A percentile compares a stretch with the other conserved stretches of the same genome.
Evolutionary conservation across 2,113 vertebrate species (phyloP).

Genomic region (Notechis scutatus): DNA sequence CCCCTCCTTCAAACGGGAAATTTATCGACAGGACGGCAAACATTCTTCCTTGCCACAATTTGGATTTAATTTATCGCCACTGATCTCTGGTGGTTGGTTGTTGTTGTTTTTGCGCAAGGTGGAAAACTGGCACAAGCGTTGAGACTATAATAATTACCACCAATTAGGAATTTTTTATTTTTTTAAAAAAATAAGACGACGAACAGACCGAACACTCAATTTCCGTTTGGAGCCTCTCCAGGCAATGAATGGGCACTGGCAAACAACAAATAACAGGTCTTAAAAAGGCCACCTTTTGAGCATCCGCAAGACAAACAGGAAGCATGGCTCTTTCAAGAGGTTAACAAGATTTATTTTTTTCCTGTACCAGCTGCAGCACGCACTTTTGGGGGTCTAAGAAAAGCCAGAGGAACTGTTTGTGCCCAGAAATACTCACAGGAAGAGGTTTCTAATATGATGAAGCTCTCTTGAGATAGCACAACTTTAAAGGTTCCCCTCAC

Average conservation of each 20-base stretch:
- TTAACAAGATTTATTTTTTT: not conserved
- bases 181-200: not conserved
- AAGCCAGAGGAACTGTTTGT: not conserved
- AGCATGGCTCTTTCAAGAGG: constrained; percentile 27
- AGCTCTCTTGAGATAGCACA: not conserved
- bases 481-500: not conserved
- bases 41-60: not conserved
- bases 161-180: not conserved
- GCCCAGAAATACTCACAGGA: not conserved
- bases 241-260: not conserved
- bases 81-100: not conserved
- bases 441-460: not conserved
- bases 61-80: not conserved
- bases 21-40: not conserved
- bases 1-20: not conserved
- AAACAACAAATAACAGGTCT: not conserved
- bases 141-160: not conserved
- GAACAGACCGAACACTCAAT: not conserved
- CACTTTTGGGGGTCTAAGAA: not conserved
- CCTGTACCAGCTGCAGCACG: not conserved
- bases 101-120: too few species aligned
- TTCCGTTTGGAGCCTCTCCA: not conserved
- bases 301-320: constrained; percentile 52
- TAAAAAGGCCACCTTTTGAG: not conserved
- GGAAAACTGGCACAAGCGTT: not conserved